Conservation (phyloP, 2,797 vertebrate species). For the Microctenopoma lineatum region DNA sequence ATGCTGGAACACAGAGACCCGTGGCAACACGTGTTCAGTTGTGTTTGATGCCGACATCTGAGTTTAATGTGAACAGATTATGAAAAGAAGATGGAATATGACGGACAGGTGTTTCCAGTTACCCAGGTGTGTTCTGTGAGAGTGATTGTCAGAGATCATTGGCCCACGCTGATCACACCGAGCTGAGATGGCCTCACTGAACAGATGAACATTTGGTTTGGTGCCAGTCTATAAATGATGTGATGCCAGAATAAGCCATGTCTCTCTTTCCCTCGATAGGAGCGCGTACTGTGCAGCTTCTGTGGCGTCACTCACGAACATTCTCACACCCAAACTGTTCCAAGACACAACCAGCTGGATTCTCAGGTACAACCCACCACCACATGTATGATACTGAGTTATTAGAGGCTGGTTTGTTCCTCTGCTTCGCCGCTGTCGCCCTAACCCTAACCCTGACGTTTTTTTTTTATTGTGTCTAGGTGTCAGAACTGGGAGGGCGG, state of each 20-base stretch:
- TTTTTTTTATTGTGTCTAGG: no score
- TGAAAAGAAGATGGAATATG: no score
- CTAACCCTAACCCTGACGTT: no score
- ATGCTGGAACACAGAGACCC: neutral
- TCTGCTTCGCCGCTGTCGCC: neutral
- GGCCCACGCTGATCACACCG: no score
- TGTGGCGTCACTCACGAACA: conserved; percentile 93
- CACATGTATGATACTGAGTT: neutral
- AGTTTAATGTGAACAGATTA: no score
- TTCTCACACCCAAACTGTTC: conserved; percentile 88
- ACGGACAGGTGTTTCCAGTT: no score
- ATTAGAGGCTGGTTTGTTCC: neutral
- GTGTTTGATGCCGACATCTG: no score
- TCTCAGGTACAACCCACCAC: conserved; percentile 73
- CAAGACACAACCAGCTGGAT: conserved; percentile 94
- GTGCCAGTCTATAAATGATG: conserved; percentile 11
- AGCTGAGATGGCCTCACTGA: no score
- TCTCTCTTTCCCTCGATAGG: conserved; percentile 66
- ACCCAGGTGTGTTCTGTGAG: no score
- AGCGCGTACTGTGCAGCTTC: conserved; percentile 94
- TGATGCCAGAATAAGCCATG: neutral
- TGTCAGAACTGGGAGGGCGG: conserved; percentile 99
- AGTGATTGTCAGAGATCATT: no score
- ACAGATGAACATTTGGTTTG: conserved; percentile 1
- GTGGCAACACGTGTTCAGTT: no score